Evolutionary conservation across 2,113 vertebrate genomes (phyloP).

Genomic region (Sceloporus undulatus): DNA sequence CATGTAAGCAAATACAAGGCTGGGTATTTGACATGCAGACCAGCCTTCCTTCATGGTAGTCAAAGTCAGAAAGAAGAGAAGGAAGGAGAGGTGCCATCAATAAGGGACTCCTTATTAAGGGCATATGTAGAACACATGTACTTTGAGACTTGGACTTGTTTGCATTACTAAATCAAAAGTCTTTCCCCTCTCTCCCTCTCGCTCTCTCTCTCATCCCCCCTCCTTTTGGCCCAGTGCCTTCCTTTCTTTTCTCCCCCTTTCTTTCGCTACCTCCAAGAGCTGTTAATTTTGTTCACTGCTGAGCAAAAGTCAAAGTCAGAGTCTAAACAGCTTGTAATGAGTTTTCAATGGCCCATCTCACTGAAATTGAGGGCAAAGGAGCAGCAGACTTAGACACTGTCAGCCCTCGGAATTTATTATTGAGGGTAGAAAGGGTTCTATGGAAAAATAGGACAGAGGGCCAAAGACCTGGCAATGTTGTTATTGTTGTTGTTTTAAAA

Average conservation of each 20-base stretch:
- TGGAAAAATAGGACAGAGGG: slow-evolving; percentile 62
- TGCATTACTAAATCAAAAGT: slow-evolving; percentile 81
- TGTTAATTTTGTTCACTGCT: slow-evolving; percentile 88
- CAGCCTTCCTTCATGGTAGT: slow-evolving; percentile 34
- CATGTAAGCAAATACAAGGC: slow-evolving; percentile 73
- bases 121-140: slow-evolving; percentile 53
- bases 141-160: slow-evolving; percentile 70
- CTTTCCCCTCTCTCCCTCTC: slow-evolving; percentile 69
- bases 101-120: slow-evolving; percentile 48
- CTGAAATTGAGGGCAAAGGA: slow-evolving; percentile 91
- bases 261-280: slow-evolving; percentile 81
- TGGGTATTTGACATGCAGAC: slow-evolving; percentile 45
- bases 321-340: slow-evolving; percentile 92
- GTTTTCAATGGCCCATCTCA: slow-evolving; percentile 90
- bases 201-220: slow-evolving; percentile 64
- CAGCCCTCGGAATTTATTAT: slow-evolving; percentile 84
- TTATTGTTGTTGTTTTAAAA: not conserved
- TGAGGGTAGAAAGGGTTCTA: slow-evolving; percentile 63
- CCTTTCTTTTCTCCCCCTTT: slow-evolving; percentile 57
- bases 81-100: slow-evolving; percentile 29
- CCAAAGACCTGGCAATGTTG: slow-evolving; percentile 42
- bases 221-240: slow-evolving; percentile 81
- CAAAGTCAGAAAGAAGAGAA: slow-evolving; percentile 32
- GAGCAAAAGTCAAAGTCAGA: slow-evolving; percentile 90
- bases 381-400: slow-evolving; percentile 83